These are phyloP conservation scores for Oxytorus armatus DNA, from an alignment of 2,888 invertebrate species.

Conservation along the genomic window DNA sequence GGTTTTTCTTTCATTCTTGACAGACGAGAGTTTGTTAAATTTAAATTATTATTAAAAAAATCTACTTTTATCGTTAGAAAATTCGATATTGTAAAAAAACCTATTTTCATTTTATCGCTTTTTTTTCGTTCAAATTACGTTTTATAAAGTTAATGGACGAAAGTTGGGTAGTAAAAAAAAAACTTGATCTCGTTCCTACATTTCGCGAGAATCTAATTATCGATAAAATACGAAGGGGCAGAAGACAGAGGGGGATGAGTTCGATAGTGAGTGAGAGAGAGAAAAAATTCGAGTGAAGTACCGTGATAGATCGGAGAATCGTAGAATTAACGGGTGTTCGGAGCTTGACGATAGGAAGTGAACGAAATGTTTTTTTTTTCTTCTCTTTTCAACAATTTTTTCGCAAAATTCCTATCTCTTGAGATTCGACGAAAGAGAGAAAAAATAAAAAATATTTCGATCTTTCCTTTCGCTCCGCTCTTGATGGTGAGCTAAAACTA, in stretches of 20 bases:
- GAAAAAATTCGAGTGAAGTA: constrained; percentile 12
- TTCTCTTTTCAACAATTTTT: background rate
- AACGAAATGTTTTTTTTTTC: background rate
- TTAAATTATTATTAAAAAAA: too few relatives aligned
- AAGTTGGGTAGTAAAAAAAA: background rate
- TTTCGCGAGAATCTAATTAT: background rate
- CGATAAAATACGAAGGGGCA: constrained; percentile 13
- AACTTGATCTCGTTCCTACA: constrained; percentile 11
- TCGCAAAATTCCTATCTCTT: background rate
- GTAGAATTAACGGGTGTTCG: constrained; percentile 16
- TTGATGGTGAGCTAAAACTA: constrained; percentile 51
- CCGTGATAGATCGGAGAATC: background rate
- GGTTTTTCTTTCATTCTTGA: too few relatives aligned
- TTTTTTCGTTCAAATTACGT: background rate
- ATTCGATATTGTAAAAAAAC: constrained; percentile 12
- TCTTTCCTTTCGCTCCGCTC: constrained; percentile 53
- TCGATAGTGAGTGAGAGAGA: too few relatives aligned
- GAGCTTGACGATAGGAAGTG: constrained; percentile 54
- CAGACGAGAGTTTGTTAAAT: background rate
- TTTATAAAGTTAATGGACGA: constrained; percentile 15
- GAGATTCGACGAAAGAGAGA: background rate
- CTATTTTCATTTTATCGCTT: background rate
- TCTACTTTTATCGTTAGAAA: constrained; percentile 39
- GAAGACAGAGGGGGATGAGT: background rate
- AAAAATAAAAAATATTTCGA: constrained; percentile 6